Conservation (phyloP, 2,113 vertebrate species). For the Bambusicola thoracicus region DNA sequence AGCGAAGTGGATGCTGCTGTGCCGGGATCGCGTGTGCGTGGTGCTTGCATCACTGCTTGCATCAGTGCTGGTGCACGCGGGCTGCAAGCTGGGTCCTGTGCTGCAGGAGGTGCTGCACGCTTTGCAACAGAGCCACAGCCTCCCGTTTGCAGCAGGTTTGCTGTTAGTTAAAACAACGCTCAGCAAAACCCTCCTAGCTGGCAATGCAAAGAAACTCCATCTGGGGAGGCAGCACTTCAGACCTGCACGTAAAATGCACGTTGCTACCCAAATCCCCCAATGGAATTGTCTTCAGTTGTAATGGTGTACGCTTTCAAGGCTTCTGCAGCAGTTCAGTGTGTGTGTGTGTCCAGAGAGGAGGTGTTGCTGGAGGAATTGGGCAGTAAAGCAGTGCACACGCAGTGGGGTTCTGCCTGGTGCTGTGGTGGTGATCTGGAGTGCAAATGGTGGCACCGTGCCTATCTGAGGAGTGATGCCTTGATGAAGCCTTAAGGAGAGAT, state of each 20-base stretch:
- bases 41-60: background rate
- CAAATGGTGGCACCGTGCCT: background rate
- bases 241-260: accelerated
- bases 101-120: accelerated
- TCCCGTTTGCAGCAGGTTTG: accelerated
- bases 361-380: background rate
- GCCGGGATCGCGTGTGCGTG: no score
- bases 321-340: background rate
- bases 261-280: background rate
- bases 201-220: background rate
- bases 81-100: accelerated
- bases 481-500: background rate
- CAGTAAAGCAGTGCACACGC: background rate
- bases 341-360: background rate
- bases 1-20: background rate
- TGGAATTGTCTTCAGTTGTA: background rate
- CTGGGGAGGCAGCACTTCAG: background rate
- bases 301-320: background rate
- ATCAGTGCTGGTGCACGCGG: background rate
- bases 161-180: background rate
- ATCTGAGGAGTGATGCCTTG: background rate
- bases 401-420: background rate
- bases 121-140: background rate
- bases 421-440: background rate
- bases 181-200: background rate